Conservation (phyloP, 2,797 vertebrate species). For the Pipistrellus pygmaeus region DNA sequence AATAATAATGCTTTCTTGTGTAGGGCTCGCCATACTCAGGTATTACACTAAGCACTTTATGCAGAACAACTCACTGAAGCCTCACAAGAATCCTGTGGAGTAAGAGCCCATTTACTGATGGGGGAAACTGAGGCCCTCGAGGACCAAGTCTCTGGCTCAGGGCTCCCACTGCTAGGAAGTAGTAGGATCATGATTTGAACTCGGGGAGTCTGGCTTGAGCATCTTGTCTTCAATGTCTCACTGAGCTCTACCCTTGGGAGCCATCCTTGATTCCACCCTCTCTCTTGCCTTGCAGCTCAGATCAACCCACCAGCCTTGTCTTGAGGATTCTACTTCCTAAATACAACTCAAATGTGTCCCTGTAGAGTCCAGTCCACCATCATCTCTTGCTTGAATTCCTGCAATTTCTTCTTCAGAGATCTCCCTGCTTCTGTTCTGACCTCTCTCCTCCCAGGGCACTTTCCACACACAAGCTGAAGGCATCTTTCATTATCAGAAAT, state of each 20-base stretch:
- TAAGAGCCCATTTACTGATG: not conserved
- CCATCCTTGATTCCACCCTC: not conserved
- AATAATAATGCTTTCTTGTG: not conserved
- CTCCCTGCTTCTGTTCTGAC: not conserved
- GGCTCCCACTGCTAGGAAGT: not conserved
- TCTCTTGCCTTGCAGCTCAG: not conserved
- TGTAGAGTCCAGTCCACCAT: accelerated
- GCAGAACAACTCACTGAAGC: not conserved
- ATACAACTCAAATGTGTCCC: not conserved
- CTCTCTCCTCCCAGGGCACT: not conserved
- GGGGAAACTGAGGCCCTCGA: constrained; percentile 26
- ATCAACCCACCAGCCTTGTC: not conserved
- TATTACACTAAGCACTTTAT: not conserved
- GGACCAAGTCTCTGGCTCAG: not conserved
- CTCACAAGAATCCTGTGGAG: not conserved
- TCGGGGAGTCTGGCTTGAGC: not conserved
- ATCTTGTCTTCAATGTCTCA: not conserved
- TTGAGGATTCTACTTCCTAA: not conserved
- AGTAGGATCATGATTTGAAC: not conserved
- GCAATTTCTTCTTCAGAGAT: not conserved
- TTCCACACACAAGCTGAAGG: not conserved
- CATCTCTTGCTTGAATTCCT: not conserved
- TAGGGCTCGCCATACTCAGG: not conserved
- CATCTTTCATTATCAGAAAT: not conserved
- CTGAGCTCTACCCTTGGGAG: not conserved